Evolutionary conservation across 2,797 vertebrate genomes (phyloP).

Genomic region (Parotocinclus haroldoi): DNA sequence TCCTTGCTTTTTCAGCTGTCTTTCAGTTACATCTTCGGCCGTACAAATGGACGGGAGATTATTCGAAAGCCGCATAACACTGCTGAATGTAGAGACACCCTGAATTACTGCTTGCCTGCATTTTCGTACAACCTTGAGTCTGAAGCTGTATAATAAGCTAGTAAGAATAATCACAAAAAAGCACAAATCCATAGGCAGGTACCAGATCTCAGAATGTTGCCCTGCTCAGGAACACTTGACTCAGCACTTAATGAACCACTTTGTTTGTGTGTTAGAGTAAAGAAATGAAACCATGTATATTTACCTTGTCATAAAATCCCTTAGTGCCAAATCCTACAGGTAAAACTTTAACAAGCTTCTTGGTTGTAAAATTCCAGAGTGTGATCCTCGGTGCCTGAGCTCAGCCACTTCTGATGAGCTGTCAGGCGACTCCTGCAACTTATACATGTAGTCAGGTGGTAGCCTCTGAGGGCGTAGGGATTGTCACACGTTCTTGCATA

Average conservation of each 20-base stretch:
- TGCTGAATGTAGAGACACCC: not conserved
- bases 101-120: not conserved
- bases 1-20: not conserved
- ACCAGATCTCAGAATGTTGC: too few relatives aligned
- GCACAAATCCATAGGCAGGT: too few relatives aligned
- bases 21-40: slow-evolving; percentile 45
- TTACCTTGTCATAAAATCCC: slow-evolving; percentile 19
- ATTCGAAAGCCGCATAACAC: slow-evolving; percentile 54
- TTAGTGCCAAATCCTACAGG: not conserved
- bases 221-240: too few relatives aligned
- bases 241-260: not conserved
- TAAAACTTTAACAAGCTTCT: not conserved
- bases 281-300: not conserved
- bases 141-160: too few relatives aligned
- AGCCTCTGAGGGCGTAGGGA: not conserved
- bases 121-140: too few relatives aligned
- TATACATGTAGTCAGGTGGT: slow-evolving; percentile 60
- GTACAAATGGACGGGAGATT: slow-evolving; percentile 53
- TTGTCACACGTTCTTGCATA: too few relatives aligned
- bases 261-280: not conserved
- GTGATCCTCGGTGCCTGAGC: slow-evolving; percentile 13
- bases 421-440: slow-evolving; percentile 50
- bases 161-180: too few relatives aligned
- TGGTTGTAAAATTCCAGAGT: slow-evolving; percentile 16
- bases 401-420: not conserved